Evolutionary conservation across 2,113 vertebrate genomes (phyloP).

Genomic region (Oophaga pumilio): DNA sequence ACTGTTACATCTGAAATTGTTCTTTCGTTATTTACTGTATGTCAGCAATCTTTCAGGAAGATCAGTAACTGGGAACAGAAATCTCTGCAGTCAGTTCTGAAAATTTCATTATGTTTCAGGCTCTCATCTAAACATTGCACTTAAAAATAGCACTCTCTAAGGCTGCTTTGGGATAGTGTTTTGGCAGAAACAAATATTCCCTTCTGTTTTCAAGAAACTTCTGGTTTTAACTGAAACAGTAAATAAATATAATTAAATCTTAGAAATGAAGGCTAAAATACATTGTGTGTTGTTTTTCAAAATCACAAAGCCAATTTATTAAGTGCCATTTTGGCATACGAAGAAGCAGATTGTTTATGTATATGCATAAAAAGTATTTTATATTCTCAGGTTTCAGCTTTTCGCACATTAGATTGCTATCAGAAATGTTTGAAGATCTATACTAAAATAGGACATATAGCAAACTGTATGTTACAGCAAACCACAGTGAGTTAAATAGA

Average conservation of each 20-base stretch:
- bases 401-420: neutral
- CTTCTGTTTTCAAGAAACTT: conserved; percentile 29
- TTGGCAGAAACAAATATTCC: conserved; percentile 43
- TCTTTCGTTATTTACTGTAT: conserved; percentile 42
- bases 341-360: neutral
- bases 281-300: neutral
- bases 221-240: conserved; percentile 37
- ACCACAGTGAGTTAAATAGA: neutral
- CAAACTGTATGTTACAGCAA: neutral
- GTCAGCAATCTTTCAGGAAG: conserved; percentile 34
- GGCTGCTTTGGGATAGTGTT: conserved; percentile 41
- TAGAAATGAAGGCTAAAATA: neutral
- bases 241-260: conserved; percentile 43
- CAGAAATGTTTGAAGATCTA: neutral
- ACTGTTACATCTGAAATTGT: conserved; percentile 10
- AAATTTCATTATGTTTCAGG: conserved; percentile 47
- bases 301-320: neutral
- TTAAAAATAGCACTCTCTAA: conserved; percentile 50
- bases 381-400: neutral
- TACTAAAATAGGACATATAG: conserved; percentile 13
- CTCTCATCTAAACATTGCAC: conserved; percentile 44
- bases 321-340: neutral
- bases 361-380: neutral
- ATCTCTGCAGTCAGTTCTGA: conserved; percentile 35
- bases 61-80: conserved; percentile 29